Conservation (phyloP, 2,888 invertebrate genomes). For the Stenurella melanura region DNA sequence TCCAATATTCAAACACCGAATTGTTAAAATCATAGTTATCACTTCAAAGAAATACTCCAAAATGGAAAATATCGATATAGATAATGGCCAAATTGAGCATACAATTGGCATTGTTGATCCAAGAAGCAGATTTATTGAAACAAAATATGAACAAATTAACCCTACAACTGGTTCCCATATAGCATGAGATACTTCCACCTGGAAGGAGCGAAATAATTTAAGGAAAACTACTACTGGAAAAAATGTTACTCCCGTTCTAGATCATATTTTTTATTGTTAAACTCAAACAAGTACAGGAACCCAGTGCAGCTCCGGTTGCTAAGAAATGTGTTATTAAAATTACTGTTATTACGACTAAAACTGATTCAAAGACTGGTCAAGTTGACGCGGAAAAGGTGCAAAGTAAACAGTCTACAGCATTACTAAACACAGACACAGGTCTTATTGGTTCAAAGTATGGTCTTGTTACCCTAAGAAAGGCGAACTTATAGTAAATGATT, state of each 20-base stretch:
- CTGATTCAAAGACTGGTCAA: constrained; percentile 80
- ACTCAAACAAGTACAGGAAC: constrained; percentile 71
- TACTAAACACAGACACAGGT: constrained; percentile 74
- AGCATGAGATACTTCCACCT: constrained; percentile 77
- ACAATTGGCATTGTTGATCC: constrained; percentile 83
- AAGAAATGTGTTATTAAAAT: constrained; percentile 75
- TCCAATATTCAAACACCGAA: constrained; percentile 66
- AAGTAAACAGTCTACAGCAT: constrained; percentile 82
- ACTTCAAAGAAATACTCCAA: constrained; percentile 82
- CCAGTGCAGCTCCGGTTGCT: constrained; percentile 65
- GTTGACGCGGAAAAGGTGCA: constrained; percentile 81
- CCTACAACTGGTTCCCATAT: constrained; percentile 80
- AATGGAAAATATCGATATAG: constrained; percentile 80
- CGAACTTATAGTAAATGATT: constrained; percentile 78
- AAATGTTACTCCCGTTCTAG: constrained; percentile 79
- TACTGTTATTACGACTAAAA: constrained; percentile 79
- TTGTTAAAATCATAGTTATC: constrained; percentile 84
- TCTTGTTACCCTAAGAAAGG: constrained; percentile 78
- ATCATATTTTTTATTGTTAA: constrained; percentile 74
- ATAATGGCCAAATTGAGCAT: constrained; percentile 81
- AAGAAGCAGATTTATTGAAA: constrained; percentile 81
- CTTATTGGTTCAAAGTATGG: constrained; percentile 76
- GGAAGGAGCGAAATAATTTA: constrained; percentile 80
- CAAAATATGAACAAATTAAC: constrained; percentile 83
- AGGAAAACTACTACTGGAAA: constrained; percentile 81